Evolutionary conservation across 1,140 invertebrate species (phyloP).

Genomic region (Drosophila bipectinata): DNA sequence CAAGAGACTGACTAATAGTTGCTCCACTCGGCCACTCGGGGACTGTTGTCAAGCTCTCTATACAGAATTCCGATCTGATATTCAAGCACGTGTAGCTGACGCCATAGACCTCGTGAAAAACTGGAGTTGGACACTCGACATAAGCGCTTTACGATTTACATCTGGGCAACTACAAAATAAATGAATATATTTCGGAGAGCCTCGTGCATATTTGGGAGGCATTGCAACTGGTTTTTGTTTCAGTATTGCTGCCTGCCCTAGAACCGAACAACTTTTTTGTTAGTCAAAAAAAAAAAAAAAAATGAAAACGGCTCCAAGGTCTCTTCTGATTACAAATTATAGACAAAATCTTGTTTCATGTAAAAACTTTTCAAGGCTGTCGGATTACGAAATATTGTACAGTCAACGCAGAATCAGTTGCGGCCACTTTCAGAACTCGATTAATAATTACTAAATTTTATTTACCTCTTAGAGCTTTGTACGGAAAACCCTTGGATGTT

Average conservation of each 20-base stretch:
- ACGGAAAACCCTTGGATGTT: background rate
- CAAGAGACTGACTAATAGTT: constrained; percentile 48
- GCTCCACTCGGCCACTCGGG: background rate
- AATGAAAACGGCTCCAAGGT: constrained; percentile 29
- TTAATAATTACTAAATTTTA: constrained; percentile 5
- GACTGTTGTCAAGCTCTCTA: constrained; percentile 35
- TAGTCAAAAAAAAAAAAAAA: constrained; percentile 6
- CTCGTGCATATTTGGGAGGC: constrained; percentile 20
- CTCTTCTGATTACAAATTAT: constrained; percentile 31
- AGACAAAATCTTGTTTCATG: constrained; percentile 17
- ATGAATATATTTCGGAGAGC: constrained; percentile 30
- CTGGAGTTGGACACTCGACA: constrained; percentile 8
- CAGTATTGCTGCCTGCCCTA: constrained; percentile 19
- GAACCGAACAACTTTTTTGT: constrained; percentile 40
- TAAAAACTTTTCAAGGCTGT: constrained; percentile 18
- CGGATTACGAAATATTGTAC: background rate
- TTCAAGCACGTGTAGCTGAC: constrained; percentile 31
- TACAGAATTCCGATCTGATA: constrained; percentile 14
- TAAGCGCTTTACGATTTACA: constrained; percentile 25
- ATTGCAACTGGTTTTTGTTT: constrained; percentile 39
- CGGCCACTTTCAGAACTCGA: background rate
- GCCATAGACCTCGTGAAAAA: constrained; percentile 15
- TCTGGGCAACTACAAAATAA: constrained; percentile 27
- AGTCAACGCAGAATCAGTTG: background rate
- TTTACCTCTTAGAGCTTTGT: constrained; percentile 27